A percentile compares a stretch with the other conserved stretches of the same genome.
phyloP scores from a whole-genome alignment of 2,888 invertebrate genomes.

The Troides helena region DNA sequence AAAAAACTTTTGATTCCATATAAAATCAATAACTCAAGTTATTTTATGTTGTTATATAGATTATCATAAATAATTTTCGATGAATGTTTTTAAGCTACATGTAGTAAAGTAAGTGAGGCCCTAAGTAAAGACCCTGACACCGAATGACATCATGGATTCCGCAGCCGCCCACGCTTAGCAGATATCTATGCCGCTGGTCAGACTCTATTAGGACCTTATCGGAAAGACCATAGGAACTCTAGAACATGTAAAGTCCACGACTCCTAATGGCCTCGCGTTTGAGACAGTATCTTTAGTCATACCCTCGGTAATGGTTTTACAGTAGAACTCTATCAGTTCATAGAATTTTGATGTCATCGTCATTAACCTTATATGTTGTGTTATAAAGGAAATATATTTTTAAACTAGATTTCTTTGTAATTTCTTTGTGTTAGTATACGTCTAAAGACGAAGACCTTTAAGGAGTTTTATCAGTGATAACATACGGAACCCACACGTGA shows the following conservation, averaged over 20 bases:
- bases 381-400: neutral
- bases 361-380: neutral
- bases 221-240: constrained; percentile 16
- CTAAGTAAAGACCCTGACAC: constrained; percentile 58
- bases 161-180: constrained; percentile 46
- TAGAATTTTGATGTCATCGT: neutral
- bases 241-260: neutral
- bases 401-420: neutral
- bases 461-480: too few relatives aligned
- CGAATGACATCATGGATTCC: constrained; percentile 56
- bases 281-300: constrained; percentile 5
- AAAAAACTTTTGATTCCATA: too few relatives aligned
- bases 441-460: too few relatives aligned
- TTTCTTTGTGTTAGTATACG: too few relatives aligned
- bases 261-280: neutral
- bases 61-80: neutral
- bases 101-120: constrained; percentile 34
- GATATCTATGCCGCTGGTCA: constrained; percentile 22
- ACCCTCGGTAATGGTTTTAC: constrained; percentile 2
- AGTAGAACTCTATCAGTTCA: neutral
- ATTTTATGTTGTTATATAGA: too few relatives aligned
- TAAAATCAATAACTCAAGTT: too few relatives aligned
- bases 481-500: too few relatives aligned
- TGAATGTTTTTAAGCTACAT: neutral
- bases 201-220: constrained; percentile 29